A percentile compares a stretch with the other conserved stretches of the same genome.
Evolutionary conservation across 2,113 vertebrate species (phyloP).

Genomic region (Saccopteryx leptura): DNA sequence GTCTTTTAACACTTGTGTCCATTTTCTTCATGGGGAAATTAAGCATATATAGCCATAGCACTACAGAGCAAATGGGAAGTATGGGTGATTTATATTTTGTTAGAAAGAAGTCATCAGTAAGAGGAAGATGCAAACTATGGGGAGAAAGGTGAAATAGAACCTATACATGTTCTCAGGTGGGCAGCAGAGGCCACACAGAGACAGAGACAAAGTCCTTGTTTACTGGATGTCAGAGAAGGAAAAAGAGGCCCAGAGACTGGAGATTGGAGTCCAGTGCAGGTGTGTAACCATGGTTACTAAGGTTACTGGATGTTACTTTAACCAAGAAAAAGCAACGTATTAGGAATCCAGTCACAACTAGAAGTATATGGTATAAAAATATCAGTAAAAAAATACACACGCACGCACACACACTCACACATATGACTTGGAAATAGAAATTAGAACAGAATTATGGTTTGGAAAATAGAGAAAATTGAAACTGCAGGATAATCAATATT

Average conservation of each 20-base stretch:
- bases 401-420: not conserved
- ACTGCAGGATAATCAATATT: not conserved
- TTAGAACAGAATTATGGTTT: not conserved
- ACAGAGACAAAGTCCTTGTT: not conserved
- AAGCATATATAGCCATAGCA: not conserved
- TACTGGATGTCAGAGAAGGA: not conserved
- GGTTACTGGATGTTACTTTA: not conserved
- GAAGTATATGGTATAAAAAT: not conserved
- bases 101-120: not conserved
- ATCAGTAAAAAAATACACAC: not conserved
- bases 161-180: not conserved
- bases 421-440: not conserved
- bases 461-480: not conserved
- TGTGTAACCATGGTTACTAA: conserved; percentile 7
- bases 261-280: not conserved
- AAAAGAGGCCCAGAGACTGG: not conserved
- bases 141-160: not conserved
- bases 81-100: not conserved
- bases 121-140: not conserved
- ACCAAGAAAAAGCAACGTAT: not conserved
- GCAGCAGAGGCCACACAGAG: not conserved
- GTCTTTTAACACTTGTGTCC: not conserved
- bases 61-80: not conserved
- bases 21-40: conserved; percentile 21
- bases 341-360: not conserved